Conservation (phyloP, 2,797 vertebrate species). For the Eulemur coronatus region DNA sequence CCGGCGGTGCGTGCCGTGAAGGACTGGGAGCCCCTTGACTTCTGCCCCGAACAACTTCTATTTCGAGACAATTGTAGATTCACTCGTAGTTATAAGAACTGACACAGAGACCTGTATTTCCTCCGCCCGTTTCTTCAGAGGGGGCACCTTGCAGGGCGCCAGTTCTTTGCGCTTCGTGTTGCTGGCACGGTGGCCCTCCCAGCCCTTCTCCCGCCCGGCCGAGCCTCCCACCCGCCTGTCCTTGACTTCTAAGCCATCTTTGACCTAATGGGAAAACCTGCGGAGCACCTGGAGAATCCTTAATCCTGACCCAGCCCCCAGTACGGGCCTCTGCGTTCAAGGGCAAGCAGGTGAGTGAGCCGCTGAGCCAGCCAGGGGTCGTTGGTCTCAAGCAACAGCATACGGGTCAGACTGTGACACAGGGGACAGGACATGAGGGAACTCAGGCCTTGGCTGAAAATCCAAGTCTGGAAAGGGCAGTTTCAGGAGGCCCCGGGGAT, state of each 20-base stretch:
- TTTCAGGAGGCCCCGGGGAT: background rate
- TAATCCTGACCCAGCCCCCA: accelerated
- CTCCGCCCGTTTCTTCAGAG: too few relatives aligned
- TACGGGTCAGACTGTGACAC: background rate
- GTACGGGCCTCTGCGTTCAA: background rate
- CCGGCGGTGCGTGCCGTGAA: too few relatives aligned
- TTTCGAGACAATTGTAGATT: background rate
- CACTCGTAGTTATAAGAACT: background rate
- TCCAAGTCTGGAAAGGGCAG: background rate
- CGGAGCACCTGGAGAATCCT: too few relatives aligned
- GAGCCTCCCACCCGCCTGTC: background rate
- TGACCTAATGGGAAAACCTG: background rate
- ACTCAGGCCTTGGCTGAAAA: background rate
- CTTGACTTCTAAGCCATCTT: background rate
- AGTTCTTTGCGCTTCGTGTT: too few relatives aligned
- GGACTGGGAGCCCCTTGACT: background rate
- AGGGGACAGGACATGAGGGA: background rate
- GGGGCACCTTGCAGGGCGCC: too few relatives aligned
- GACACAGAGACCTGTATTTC: background rate
- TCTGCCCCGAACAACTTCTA: background rate
- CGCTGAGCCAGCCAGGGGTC: too few relatives aligned
- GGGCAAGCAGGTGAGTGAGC: accelerated
- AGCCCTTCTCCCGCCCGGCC: background rate
- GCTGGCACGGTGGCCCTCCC: background rate
- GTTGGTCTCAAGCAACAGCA: background rate